Base-by-base conservation (phyloP, 2,113 vertebrate species). In the Macroglossus sobrinus region DNA sequence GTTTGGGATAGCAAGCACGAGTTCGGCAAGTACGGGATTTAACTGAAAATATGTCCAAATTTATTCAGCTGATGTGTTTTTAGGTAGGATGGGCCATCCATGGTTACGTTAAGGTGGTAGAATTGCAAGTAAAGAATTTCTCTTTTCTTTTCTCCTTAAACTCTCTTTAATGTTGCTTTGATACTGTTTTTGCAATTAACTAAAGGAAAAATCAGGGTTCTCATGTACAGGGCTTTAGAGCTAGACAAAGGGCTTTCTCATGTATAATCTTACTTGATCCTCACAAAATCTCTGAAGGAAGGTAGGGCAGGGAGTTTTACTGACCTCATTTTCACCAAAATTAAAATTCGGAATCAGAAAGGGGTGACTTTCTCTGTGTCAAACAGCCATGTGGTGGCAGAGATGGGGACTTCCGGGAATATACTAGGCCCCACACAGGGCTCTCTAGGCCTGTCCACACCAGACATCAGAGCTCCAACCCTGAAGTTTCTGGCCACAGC, bases 171-270 rank as follows among this genome's bases (percentile, higher is more conserved):
- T 1, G n/a, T 64, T 43, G 15, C 72, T 78, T 84, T 80, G 45
- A 89, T 64, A 86, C 43, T 35, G 26, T 40, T 91, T 89, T 92
- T 71, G 26, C 86, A 95, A n/a, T 85, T 80, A 93, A 93, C 50
- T 61, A 59, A 95, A 76, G 75, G 89, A 30, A 76, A 87, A 55
- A n/a, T 15, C 53, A 68, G 50, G 33, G 59, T 57, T 71, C 68
- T 74, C 18, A 0, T 0, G 24, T 10, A 24, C 33, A 8, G 79
- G 43, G 79, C 84, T 95, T 82, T 22, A 26, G 76, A 59, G 69
- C 57, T 3, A 30, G 18, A 75, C 33, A 24, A 11, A 64, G 66
- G 28, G 8, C 84, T 87, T 93, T 75, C 81, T 45, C 30, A 0
- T 5, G 28, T 7, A 19, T 55, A 55, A 91, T 66, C 84, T 91